Conservation (phyloP, 2,888 invertebrate species). For the Malthinus seriepunctatus region DNA sequence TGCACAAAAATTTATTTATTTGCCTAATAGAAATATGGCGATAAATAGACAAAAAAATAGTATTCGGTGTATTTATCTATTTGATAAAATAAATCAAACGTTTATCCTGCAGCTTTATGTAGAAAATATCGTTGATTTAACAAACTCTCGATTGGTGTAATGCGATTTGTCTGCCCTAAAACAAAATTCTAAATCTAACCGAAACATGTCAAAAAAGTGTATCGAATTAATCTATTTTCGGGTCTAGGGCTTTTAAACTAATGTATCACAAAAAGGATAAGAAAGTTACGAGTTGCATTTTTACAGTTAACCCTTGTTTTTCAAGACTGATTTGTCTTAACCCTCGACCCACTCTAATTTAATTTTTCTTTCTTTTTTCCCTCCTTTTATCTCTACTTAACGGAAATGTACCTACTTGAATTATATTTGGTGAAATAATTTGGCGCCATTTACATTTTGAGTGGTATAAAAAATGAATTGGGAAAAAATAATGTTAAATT, state of each 20-base stretch:
- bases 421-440: no score
- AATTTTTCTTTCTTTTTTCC: background rate
- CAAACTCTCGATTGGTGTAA: conserved; percentile 33
- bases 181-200: conserved; percentile 34
- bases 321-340: conserved; percentile 8
- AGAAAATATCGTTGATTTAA: conserved; percentile 22
- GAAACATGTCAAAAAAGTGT: conserved; percentile 43
- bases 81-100: conserved; percentile 7
- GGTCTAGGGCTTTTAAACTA: conserved; percentile 45
- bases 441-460: background rate
- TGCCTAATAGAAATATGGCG: no score
- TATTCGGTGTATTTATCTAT: background rate
- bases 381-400: no score
- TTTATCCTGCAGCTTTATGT: conserved; percentile 4
- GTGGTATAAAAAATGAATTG: conserved; percentile 2
- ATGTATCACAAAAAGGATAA: conserved; percentile 41
- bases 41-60: no score
- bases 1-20: no score
- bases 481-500: no score
- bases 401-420: no score
- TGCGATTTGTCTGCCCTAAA: conserved; percentile 32
- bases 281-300: conserved; percentile 35
- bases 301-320: conserved; percentile 12
- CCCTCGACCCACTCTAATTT: background rate
- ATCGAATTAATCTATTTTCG: conserved; percentile 45